These are phyloP conservation scores for Ochotona curzoniae DNA, from an alignment of 2,113 vertebrate species.

Conservation along the genomic window DNA sequence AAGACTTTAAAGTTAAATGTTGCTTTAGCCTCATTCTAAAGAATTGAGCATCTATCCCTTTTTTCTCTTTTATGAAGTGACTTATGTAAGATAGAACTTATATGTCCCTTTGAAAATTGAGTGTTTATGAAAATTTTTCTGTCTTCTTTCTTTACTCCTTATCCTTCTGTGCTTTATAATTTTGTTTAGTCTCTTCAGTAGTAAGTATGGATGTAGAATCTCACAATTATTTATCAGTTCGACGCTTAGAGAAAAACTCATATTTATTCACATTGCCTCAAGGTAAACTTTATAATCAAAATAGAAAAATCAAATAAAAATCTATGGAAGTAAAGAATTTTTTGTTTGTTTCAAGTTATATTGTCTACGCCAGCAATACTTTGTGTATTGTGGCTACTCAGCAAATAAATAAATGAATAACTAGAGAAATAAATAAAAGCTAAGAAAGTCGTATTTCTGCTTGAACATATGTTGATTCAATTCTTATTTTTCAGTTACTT, in stretches of 20 bases:
- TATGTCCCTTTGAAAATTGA: not conserved
- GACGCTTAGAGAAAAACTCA: not conserved
- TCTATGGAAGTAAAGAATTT: no score
- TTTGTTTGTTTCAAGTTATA: not conserved
- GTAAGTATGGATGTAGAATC: not conserved
- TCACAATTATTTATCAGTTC: not conserved
- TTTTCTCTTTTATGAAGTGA: not conserved
- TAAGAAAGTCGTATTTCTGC: not conserved
- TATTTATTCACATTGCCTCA: constrained; percentile 22
- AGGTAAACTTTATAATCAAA: not conserved
- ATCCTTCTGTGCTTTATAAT: not conserved
- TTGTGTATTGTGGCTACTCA: not conserved
- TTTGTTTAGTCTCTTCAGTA: constrained; percentile 21
- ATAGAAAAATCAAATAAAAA: not conserved
- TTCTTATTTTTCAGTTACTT: not conserved
- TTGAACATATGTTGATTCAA: not conserved
- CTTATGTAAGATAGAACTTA: not conserved
- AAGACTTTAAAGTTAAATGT: not conserved
- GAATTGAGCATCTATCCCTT: not conserved
- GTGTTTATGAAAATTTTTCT: not conserved
- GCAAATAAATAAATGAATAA: not conserved
- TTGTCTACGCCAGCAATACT: not conserved
- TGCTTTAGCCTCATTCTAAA: not conserved
- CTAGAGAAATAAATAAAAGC: not conserved
- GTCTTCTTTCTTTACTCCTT: not conserved